Base-by-base conservation (phyloP, 2,888 invertebrate genomes). In the Yponomeuta evonymella region DNA sequence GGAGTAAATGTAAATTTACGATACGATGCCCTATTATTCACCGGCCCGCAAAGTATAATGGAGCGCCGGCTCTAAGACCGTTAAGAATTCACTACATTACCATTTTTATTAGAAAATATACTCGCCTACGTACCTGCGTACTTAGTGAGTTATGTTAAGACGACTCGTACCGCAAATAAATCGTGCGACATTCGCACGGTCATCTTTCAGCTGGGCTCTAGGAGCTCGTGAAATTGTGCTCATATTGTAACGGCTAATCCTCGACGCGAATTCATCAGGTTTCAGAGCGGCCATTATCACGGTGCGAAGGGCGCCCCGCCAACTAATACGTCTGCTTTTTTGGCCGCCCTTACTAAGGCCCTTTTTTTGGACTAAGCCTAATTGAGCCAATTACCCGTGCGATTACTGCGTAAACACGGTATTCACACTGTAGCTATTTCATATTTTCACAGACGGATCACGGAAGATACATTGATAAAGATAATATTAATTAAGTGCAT, bases 161-260 rank as follows among this genome's bases (percentile, higher is more conserved):
- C 66, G 75, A 76, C 79, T 75, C 77, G 79, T 77, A 82, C 81
- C 78, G 77, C 78, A 79, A 79, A 86, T 85, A 87, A 86, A 88
- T 87, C 82, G 85, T 79, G 76, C 75, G 79, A 81, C 82, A 82
- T 87, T 84, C 80, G 81, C 80, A 77, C 78, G 75, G 74, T 82
- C 81, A 88, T 89, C 88, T 87, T 87, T 89, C 87, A 88, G 83
- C 79, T 80, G 73, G 67, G 51, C 86, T 84, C 86, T 81, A 83
- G 83, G 82, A 84, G 80, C 82, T 82, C 84, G 88, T 84, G 88
- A 86, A 90, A 90, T 87, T 86, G 87, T 87, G 83, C 89, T 90
- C 89, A 89, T 89, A 89, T 89, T 87, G 89, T 89, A 89, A 85
- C 85, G 90, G 86, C 89, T 90, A 89, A 90, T 90, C 90, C 89